Percentiles rank a stretch among this genome's conserved stretches.
Conservation (phyloP, 2,113 vertebrate genomes). For the Phyllopteryx taeniolatus region DNA sequence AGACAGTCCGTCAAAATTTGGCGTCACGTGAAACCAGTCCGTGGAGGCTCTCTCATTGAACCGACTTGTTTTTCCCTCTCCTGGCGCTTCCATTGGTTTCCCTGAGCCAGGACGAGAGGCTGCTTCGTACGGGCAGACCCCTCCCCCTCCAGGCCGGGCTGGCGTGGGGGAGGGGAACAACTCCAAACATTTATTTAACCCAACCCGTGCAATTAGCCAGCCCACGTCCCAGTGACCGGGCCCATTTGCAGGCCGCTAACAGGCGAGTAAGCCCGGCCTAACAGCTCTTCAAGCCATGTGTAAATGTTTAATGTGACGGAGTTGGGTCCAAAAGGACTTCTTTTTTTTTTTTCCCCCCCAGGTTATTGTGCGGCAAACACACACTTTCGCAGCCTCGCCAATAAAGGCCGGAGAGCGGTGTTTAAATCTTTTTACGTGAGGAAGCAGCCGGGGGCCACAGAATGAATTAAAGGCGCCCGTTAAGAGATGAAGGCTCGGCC, state of each 20-base stretch:
- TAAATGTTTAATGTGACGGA: slow-evolving; percentile 68
- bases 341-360: not conserved
- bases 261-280: slow-evolving; percentile 63
- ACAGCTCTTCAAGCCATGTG: slow-evolving; percentile 61
- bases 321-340: slow-evolving; percentile 40
- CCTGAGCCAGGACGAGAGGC: slow-evolving; percentile 36
- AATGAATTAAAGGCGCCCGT: slow-evolving; percentile 31
- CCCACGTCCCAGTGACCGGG: slow-evolving; percentile 45
- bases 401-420: slow-evolving; percentile 51
- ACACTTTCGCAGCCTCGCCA: slow-evolving; percentile 48
- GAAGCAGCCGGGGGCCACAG: slow-evolving; percentile 30
- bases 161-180: slow-evolving; percentile 51
- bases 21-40: not conserved
- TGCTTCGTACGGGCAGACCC: slow-evolving; percentile 28
- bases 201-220: slow-evolving; percentile 70
- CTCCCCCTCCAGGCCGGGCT: slow-evolving; percentile 4
- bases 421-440: slow-evolving; percentile 56
- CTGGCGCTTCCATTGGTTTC: slow-evolving; percentile 18
- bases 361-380: slow-evolving; percentile 52
- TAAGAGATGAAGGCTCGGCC: slow-evolving; percentile 24
- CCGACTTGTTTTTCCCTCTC: slow-evolving; percentile 9
- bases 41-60: no score
- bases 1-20: not conserved
- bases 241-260: slow-evolving; percentile 43
- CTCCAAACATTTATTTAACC: slow-evolving; percentile 78